These are phyloP conservation scores for Dromius quadrimaculatus DNA, from an alignment of 2,888 invertebrate species.

Conservation along the genomic window DNA sequence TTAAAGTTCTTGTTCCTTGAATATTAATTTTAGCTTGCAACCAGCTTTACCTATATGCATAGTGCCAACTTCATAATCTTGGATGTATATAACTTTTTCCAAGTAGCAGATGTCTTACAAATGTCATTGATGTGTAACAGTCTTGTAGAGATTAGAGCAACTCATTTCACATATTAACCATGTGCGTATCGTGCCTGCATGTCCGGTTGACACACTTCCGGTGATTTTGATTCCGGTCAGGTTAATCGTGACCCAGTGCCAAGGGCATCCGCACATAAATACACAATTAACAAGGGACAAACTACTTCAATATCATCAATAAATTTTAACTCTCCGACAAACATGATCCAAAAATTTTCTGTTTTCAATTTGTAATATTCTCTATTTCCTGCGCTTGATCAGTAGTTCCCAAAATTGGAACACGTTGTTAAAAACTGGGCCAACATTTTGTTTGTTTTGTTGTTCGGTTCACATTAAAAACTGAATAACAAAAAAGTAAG, in stretches of 20 bases:
- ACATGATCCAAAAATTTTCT: too few species aligned
- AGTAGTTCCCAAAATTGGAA: constrained; percentile 48
- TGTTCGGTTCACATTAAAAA: constrained; percentile 39
- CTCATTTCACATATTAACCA: constrained; percentile 3
- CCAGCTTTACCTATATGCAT: constrained; percentile 4
- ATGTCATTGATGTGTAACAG: constrained; percentile 35
- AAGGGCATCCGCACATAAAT: too few species aligned
- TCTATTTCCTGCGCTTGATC: constrained; percentile 23
- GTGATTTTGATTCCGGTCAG: constrained; percentile 58
- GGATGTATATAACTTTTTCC: constrained; percentile 3
- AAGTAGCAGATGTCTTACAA: constrained; percentile 6
- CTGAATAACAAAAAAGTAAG: constrained; percentile 40
- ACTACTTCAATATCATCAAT: too few species aligned
- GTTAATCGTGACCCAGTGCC: constrained; percentile 51
- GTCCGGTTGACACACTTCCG: constrained; percentile 60
- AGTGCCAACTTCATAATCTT: neutral
- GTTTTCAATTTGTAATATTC: too few species aligned
- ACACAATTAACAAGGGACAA: too few species aligned
- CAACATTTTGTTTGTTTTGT: constrained; percentile 46
- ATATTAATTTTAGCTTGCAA: too few species aligned
- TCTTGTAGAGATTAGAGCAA: constrained; percentile 18
- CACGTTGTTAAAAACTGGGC: constrained; percentile 37
- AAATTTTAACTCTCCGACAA: too few species aligned
- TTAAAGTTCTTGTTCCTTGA: too few species aligned
- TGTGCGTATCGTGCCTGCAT: constrained; percentile 50